phyloP scores from a whole-genome alignment of 2,888 invertebrate genomes.

The Danaus chrysippus region DNA sequence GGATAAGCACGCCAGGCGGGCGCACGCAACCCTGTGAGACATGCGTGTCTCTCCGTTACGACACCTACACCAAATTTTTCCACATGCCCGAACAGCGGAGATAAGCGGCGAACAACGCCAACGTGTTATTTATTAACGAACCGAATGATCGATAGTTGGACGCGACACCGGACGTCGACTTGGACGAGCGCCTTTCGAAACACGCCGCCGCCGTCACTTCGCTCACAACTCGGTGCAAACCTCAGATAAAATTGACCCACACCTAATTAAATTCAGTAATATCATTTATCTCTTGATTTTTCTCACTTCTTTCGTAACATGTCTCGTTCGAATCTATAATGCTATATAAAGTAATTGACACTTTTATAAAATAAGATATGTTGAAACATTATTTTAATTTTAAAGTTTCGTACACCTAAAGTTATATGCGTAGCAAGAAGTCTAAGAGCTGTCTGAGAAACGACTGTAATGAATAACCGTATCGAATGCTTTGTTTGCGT shows the following conservation, averaged over 20 bases:
- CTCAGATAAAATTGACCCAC: conserved; percentile 55
- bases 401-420: background rate
- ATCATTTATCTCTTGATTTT: conserved; percentile 39
- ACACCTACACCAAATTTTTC: conserved; percentile 79
- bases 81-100: conserved; percentile 76
- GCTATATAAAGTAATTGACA: background rate
- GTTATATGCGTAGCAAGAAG: conserved; percentile 18
- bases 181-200: conserved; percentile 73
- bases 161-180: conserved; percentile 74
- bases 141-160: conserved; percentile 79
- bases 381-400: background rate
- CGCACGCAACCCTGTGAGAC: conserved; percentile 68
- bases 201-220: conserved; percentile 51
- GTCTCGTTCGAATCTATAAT: background rate
- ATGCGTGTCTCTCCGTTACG: conserved; percentile 75
- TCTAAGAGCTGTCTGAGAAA: conserved; percentile 45
- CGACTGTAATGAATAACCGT: conserved; percentile 57
- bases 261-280: conserved; percentile 48
- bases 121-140: conserved; percentile 80
- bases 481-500: conserved; percentile 70
- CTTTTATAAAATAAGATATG: background rate
- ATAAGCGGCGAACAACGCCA: conserved; percentile 74
- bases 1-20: conserved; percentile 58
- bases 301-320: background rate
- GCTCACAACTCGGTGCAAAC: conserved; percentile 45